Conservation (phyloP, 2,888 invertebrate species). For the Hyles lineata region DNA sequence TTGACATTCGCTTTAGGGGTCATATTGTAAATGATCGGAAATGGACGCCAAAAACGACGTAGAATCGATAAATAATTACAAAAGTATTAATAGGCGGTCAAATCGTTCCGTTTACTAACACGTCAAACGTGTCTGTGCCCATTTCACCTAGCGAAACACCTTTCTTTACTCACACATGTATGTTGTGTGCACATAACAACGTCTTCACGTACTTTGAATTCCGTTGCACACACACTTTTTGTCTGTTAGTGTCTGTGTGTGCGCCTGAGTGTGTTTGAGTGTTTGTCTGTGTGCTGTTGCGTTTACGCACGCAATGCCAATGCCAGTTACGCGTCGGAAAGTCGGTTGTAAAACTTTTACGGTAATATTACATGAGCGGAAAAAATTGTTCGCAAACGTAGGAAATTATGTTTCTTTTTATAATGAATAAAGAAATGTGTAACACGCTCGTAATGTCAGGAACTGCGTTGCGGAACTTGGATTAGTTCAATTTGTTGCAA, state of each 20-base stretch:
- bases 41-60: conserved; percentile 29
- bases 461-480: conserved; percentile 33
- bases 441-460: conserved; percentile 29
- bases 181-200: conserved; percentile 34
- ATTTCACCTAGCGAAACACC: conserved; percentile 81
- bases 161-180: conserved; percentile 79
- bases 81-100: conserved; percentile 50
- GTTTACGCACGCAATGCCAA: conserved; percentile 82
- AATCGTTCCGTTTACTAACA: conserved; percentile 59
- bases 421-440: conserved; percentile 23
- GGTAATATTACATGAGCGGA: conserved; percentile 80
- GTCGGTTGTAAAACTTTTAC: conserved; percentile 66
- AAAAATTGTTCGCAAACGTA: conserved; percentile 61
- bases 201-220: conserved; percentile 35
- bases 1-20: conserved; percentile 19
- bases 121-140: conserved; percentile 65
- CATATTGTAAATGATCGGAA: conserved; percentile 30
- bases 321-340: conserved; percentile 80
- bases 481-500: background rate
- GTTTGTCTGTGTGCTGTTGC: conserved; percentile 60
- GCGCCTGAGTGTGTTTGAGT: conserved; percentile 51
- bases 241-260: conserved; percentile 51
- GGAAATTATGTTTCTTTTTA: conserved; percentile 50
- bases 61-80: conserved; percentile 36
- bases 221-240: background rate